Conservation (phyloP, 2,797 vertebrate species). For the Pterois miles region DNA sequence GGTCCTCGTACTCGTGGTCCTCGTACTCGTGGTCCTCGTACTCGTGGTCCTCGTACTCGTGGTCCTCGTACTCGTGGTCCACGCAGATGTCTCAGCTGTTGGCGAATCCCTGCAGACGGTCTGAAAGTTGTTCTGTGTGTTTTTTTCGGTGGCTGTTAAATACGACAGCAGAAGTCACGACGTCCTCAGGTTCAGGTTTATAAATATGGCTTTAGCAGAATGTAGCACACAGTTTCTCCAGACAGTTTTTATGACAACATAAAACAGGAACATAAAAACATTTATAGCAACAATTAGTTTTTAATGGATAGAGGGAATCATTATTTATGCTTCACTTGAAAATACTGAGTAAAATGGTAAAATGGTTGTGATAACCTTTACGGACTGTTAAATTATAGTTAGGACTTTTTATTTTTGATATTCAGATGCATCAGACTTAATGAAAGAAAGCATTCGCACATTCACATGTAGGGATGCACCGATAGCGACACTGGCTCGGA, state of each 20-base stretch:
- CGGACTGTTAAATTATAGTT: no score
- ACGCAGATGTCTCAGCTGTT: background rate
- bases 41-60: background rate
- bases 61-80: background rate
- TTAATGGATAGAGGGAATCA: background rate
- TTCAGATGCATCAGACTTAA: no score
- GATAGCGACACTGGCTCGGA: no score
- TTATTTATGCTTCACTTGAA: no score
- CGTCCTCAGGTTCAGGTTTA: background rate
- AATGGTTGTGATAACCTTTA: no score
- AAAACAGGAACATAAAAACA: background rate
- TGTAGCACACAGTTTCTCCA: background rate
- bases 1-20: background rate
- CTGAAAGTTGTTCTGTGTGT: background rate
- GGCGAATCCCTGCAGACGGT: constrained; percentile 2
- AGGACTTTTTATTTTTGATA: no score
- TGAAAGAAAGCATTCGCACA: no score
- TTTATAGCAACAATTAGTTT: no score
- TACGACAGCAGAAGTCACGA: background rate
- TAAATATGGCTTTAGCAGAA: background rate
- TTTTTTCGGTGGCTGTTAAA: background rate
- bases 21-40: background rate
- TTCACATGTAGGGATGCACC: no score
- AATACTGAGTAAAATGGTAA: no score
- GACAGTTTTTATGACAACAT: background rate